Percentiles rank a stretch among this genome's conserved stretches.
Evolutionary conservation across 23 tunicate genomes (phyloP).

Genomic region (Halocynthia roretzi): DNA sequence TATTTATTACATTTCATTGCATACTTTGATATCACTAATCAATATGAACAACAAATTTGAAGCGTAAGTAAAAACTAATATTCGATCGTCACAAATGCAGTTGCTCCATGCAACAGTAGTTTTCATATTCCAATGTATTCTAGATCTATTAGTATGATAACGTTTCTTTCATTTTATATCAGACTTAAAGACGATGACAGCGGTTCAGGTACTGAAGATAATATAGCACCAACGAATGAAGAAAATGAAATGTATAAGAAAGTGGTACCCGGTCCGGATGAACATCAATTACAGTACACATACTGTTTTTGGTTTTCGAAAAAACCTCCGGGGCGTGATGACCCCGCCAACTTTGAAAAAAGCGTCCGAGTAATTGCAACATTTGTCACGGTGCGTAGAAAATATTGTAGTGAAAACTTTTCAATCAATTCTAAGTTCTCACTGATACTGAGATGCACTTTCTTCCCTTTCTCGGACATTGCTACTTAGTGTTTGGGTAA

Average conservation of each 20-base stretch:
- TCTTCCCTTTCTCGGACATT: neutral
- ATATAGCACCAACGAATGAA: neutral
- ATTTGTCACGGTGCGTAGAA: slow-evolving; percentile 59
- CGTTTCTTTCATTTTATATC: no score
- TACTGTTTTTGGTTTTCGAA: slow-evolving; percentile 96
- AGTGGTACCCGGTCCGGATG: slow-evolving; percentile 70
- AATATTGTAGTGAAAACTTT: neutral
- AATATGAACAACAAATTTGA: no score
- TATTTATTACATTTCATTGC: no score
- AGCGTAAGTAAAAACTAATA: no score
- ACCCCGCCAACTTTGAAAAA: slow-evolving; percentile 75
- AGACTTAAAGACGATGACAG: slow-evolving; percentile 71
- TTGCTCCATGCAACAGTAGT: no score
- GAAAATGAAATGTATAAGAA: slow-evolving; percentile 31
- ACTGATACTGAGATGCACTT: neutral
- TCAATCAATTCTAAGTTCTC: neutral
- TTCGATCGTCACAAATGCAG: no score
- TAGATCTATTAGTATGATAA: no score
- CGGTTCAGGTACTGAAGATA: slow-evolving; percentile 56
- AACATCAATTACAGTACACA: slow-evolving; percentile 77
- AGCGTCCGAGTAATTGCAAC: slow-evolving; percentile 77
- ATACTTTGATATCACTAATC: no score
- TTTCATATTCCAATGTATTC: no score
- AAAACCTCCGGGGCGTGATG: slow-evolving; percentile 69
- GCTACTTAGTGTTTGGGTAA: no score